Evolutionary conservation across 2,113 vertebrate genomes (phyloP).

Genomic region (Mirza zaza): DNA sequence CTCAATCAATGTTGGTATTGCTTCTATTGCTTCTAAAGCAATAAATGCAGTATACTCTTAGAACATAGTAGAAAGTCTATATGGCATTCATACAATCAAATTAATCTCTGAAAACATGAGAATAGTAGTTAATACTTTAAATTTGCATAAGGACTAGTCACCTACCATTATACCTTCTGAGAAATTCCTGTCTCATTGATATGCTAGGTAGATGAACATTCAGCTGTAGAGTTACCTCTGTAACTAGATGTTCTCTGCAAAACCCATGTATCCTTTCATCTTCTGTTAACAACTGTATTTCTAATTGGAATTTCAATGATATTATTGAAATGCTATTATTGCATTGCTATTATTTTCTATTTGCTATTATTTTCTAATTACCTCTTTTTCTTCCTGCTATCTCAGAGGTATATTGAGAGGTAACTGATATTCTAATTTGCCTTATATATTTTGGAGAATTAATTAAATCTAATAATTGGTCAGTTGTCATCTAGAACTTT

Average conservation of each 20-base stretch:
- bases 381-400: not conserved
- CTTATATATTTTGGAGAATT: not conserved
- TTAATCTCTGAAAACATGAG: not conserved
- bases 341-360: too few species aligned
- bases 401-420: not conserved
- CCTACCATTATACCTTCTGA: not conserved
- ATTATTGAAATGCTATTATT: not conserved
- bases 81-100: not conserved
- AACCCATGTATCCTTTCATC: not conserved
- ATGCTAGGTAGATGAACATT: not conserved
- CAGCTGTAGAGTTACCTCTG: not conserved
- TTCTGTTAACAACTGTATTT: not conserved
- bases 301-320: not conserved
- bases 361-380: constrained; percentile 15
- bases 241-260: not conserved
- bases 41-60: not conserved
- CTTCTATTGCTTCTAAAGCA: not conserved
- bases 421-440: constrained; percentile 51
- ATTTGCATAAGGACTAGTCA: not conserved
- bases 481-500: not conserved
- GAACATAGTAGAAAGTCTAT: not conserved
- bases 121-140: not conserved
- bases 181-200: not conserved
- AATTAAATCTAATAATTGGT: constrained; percentile 34
- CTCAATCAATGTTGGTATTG: not conserved